Base-by-base conservation (phyloP, 2,113 vertebrate species). In the Physeter macrocephalus region DNA sequence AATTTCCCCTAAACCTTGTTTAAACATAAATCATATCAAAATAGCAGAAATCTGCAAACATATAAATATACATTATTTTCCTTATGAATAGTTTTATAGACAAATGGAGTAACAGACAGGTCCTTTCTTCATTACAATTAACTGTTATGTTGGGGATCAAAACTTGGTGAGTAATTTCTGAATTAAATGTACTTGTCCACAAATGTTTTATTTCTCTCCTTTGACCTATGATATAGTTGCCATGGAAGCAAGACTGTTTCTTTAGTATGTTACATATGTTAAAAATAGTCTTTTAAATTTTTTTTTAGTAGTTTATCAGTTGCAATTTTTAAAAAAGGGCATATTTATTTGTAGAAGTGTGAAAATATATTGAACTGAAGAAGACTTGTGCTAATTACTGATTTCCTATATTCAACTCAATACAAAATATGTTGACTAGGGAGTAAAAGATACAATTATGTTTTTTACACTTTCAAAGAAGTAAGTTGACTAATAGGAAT, bases 401-500 rank as follows among this genome's bases (percentile, higher is more conserved):
- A 84, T 96, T 91, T 90, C 23, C 29, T 71, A n/a, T 46, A 71
- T 87, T 95, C 29, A 93, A 29, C 7, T 80, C 49, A 23, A 39
- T 54, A 36, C 13, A 94, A 81, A 93, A 69, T 75, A 62, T 67
- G 36, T 89, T 88, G 74, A 88, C 64, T n/a, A 89, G 17, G 6
- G n/a, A n/a, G 8, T 94, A 54, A 95, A 94, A 86, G 49, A 69
- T 39, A 83, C 89, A 92, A 46, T 80, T 97, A 81, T 75, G 46
- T 34, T 92, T 92, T 49, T 97, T 77, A 87, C 49, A 91, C 85
- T 98, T 97, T 97, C 84, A 97, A 96, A 97, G 52, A 94, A 96
- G n/a, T 96, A 78, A 90, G 54, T 93, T 95, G 85, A 93, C 85
- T 97, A 77, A 93, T 97, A 93, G 89, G 80, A 78, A 90, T 23